Percentiles rank a stretch among this genome's conserved stretches.
Evolutionary conservation across 2,113 vertebrate species (phyloP).

Genomic region (Dissostichus mawsoni): DNA sequence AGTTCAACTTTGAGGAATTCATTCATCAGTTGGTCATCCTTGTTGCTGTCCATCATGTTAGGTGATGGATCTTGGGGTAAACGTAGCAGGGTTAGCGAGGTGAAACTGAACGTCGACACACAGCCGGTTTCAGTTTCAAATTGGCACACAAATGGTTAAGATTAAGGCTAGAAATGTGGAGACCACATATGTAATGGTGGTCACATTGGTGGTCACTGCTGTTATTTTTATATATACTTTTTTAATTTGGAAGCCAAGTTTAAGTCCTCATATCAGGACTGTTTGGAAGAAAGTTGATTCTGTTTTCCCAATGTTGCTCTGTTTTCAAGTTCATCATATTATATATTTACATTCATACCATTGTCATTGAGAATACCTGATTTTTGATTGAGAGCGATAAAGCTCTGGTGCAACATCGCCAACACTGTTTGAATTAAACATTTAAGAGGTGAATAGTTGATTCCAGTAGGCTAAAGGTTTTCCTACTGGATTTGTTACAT

Average conservation of each 20-base stretch:
- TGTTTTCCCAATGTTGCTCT: slow-evolving; percentile 1
- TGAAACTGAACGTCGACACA: slow-evolving; percentile 55
- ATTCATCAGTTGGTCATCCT: slow-evolving; percentile 61
- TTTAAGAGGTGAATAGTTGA: slow-evolving; percentile 6
- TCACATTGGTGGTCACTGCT: slow-evolving; percentile 19
- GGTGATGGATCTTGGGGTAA: slow-evolving; percentile 64
- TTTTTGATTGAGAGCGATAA: neutral
- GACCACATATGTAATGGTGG: neutral
- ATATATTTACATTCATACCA: neutral
- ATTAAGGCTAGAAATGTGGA: slow-evolving; percentile 44
- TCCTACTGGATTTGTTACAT: slow-evolving; percentile 14
- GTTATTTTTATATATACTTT: neutral
- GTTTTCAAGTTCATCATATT: slow-evolving; percentile 3
- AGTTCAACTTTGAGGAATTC: slow-evolving; percentile 40
- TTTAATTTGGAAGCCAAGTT: neutral
- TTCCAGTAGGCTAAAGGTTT: neutral
- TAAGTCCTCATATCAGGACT: neutral
- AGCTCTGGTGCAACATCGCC: neutral
- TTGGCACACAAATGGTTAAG: slow-evolving; percentile 50
- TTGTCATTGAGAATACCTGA: neutral
- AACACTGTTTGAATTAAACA: neutral
- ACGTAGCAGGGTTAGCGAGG: slow-evolving; percentile 50
- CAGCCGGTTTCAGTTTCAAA: slow-evolving; percentile 56
- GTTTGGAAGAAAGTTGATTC: neutral
- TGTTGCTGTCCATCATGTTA: slow-evolving; percentile 48